Percentiles rank a stretch among this genome's conserved stretches.
These are phyloP conservation scores for Camelus bactrianus DNA, from an alignment of 2,113 vertebrate species.

Conservation along the genomic window DNA sequence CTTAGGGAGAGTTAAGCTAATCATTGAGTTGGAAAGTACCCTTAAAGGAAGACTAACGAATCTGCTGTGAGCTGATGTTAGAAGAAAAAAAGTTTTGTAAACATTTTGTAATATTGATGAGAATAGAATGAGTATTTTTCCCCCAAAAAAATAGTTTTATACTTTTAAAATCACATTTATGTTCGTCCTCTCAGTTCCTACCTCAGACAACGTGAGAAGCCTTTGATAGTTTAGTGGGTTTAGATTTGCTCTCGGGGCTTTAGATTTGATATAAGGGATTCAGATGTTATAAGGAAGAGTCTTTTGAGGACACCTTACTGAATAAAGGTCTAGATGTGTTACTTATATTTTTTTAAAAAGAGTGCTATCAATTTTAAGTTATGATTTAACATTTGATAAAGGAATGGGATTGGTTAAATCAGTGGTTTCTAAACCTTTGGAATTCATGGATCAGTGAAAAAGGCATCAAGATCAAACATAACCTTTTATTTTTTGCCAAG, in stretches of 20 bases:
- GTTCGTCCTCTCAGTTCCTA: not conserved
- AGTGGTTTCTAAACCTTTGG: slow-evolving; percentile 25
- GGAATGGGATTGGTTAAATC: not conserved
- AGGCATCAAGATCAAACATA: not conserved
- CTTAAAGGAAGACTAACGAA: not conserved
- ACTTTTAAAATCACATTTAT: not conserved
- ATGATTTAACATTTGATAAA: slow-evolving; percentile 18
- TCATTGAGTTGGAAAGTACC: not conserved
- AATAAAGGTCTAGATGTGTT: not conserved
- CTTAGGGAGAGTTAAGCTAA: not conserved
- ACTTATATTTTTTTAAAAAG: not conserved
- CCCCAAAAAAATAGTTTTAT: not conserved
- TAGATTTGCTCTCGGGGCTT: not conserved
- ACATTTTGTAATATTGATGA: not conserved
- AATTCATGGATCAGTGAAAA: not conserved
- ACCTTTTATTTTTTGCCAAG: not conserved
- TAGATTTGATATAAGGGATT: not conserved
- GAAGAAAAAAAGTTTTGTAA: not conserved
- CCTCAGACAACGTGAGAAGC: not conserved
- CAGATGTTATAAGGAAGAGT: not conserved
- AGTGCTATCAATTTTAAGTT: slow-evolving; percentile 31
- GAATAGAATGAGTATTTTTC: not conserved
- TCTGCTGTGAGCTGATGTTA: not conserved
- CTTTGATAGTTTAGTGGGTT: not conserved
- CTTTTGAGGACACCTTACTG: not conserved